Evolutionary conservation across 2,113 vertebrate genomes (phyloP), one percentile per base, ranked within the genome.

Genomic region (Phylloscopus trochilus): DNA sequence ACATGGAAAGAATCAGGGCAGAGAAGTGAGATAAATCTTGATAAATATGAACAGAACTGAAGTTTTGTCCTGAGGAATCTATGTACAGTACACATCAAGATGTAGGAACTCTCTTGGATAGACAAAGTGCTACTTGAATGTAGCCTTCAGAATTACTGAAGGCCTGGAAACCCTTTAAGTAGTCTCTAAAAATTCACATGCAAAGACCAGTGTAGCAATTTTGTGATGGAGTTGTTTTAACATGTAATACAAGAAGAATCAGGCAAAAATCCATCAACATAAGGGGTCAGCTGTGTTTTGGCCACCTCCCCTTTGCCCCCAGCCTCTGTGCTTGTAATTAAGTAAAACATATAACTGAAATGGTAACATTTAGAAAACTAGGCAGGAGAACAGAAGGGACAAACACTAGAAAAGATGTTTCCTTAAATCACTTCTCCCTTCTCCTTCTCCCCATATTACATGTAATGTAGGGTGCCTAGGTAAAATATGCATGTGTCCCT

Each of bases 251-350:
- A 39, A 46, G 46, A 58, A 70, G 13, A 82, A 75, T 30, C 7
- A 2, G 62, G 39, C 26, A 90, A 55, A 72, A 79, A 52, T 60
- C 46, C 37, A 4, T 58, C 43, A 67, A 4, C 24, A 6, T 39
- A 21, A 41, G 39, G 44, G 27, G 13, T 28, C n/a, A 52, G 39
- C 31, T 67, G 13, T 31, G 35, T 68, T 67, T 74, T 69, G n/a
- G 22, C 15, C 24, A 15, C 14, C 1, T 23, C 1, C 4, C 1
- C 18, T 8, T 3, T 4, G 6, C 15, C 11, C 23, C 35, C 21
- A 41, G 17, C 30, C 8, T 68, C 31, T 37, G 30, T 62, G n/a
- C 39, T 84, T 67, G 66, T 35, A 31, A 33, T 53, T 67, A 62
- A 58, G 12, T 69, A 28, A 82, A 70, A 39, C 14, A 13, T 0